Percentiles rank a stretch among this genome's conserved stretches.
Evolutionary conservation across 2,113 vertebrate species (phyloP).

Genomic region (Myocastor coypus): DNA sequence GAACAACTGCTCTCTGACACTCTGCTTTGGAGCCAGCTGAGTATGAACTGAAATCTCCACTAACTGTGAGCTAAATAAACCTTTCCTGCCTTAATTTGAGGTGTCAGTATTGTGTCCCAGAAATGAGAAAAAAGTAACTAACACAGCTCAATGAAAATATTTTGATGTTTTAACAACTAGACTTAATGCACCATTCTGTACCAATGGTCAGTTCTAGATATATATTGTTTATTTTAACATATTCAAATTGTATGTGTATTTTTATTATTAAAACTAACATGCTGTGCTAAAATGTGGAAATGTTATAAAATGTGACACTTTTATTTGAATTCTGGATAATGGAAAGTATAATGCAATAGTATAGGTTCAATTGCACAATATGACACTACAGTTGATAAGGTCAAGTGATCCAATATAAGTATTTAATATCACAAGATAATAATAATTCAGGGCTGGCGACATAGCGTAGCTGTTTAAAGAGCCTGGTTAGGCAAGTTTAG

Average conservation of each 20-base stretch:
- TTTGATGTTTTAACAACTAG: background rate
- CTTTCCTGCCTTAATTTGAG: too few relatives aligned
- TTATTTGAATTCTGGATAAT: background rate
- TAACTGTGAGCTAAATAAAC: too few relatives aligned
- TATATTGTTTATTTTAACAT: background rate
- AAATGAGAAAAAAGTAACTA: background rate
- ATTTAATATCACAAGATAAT: background rate
- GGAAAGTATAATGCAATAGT: conserved; percentile 13
- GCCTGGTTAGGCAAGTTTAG: too few relatives aligned
- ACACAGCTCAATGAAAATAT: background rate
- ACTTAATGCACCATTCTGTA: background rate
- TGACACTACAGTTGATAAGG: background rate
- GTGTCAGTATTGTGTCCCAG: too few relatives aligned
- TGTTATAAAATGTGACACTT: background rate
- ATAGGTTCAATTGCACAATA: background rate
- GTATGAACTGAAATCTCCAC: too few relatives aligned
- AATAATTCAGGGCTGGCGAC: background rate
- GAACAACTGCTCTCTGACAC: too few relatives aligned
- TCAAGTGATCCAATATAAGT: background rate
- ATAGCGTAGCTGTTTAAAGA: too few relatives aligned
- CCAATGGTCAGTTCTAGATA: background rate
- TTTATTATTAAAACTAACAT: background rate
- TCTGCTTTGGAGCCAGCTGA: too few relatives aligned
- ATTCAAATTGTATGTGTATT: background rate
- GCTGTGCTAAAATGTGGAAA: background rate